Evolutionary conservation across 2,888 invertebrate genomes (phyloP).

Genomic region (Himalopsyche tibetana): DNA sequence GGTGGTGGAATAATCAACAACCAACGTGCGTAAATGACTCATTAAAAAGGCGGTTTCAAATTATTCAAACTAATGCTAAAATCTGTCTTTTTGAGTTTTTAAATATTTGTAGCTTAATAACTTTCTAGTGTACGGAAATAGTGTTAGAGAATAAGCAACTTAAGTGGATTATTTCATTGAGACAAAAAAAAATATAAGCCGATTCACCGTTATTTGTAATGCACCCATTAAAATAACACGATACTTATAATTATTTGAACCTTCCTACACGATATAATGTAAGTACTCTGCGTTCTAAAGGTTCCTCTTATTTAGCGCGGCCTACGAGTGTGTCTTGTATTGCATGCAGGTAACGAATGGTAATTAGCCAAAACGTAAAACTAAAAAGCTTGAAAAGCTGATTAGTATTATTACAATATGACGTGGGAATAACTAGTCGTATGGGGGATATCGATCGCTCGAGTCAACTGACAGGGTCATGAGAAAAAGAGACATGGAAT

Average conservation of each 20-base stretch:
- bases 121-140: too few species aligned
- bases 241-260: conserved; percentile 12
- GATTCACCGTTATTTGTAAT: background rate
- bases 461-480: conserved; percentile 27
- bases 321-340: background rate
- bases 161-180: too few species aligned
- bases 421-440: background rate
- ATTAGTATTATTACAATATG: conserved; percentile 38
- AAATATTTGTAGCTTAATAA: too few species aligned
- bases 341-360: conserved; percentile 17
- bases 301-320: background rate
- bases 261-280: background rate
- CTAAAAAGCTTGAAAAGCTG: conserved; percentile 5
- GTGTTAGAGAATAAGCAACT: too few species aligned
- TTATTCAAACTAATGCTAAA: too few species aligned
- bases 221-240: background rate
- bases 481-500: conserved; percentile 28
- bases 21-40: too few species aligned
- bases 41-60: too few species aligned
- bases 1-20: too few species aligned
- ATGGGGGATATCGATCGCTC: conserved; percentile 6
- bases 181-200: too few species aligned
- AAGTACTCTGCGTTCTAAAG: background rate
- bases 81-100: too few species aligned
- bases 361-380: conserved; percentile 40